phyloP scores from a whole-genome alignment of 2,797 vertebrate species.

The Holocentrus rufus region DNA sequence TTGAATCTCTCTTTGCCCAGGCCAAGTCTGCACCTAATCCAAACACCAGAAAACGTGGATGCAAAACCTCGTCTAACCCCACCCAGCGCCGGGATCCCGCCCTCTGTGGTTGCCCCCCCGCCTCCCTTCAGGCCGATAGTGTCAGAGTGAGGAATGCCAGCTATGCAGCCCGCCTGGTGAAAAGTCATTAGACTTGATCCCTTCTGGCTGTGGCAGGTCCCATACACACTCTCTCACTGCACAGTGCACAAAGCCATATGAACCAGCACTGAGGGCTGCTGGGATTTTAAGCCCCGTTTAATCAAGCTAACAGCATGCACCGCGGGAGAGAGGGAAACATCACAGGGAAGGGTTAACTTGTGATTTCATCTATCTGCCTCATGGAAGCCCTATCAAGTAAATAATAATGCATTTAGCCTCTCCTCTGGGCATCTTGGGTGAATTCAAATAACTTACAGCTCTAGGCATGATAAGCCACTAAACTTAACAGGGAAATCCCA shows the following conservation, averaged over 20 bases:
- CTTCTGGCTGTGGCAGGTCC: conserved; percentile 65
- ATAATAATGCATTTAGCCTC: conserved; percentile 31
- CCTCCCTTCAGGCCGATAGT: conserved; percentile 42
- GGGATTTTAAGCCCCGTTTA: conserved; percentile 48
- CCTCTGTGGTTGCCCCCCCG: conserved; percentile 40
- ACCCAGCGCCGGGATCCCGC: conserved; percentile 4
- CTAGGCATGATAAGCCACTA: not conserved
- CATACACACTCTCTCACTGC: conserved; percentile 44
- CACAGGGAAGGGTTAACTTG: conserved; percentile 19
- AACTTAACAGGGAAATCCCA: conserved; percentile 60
- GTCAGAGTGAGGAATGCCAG: conserved; percentile 74
- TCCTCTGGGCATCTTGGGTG: conserved; percentile 5
- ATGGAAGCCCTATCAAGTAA: not conserved
- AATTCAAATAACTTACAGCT: conserved; percentile 15
- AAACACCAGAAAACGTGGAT: conserved; percentile 39
- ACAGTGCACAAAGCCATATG: conserved; percentile 32
- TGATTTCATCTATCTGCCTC: conserved; percentile 34
- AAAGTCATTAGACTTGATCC: conserved; percentile 74
- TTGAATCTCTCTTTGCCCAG: not conserved
- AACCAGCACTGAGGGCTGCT: conserved; percentile 28
- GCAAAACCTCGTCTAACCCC: conserved; percentile 1
- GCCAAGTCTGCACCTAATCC: conserved; percentile 16
- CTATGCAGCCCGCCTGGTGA: conserved; percentile 74
- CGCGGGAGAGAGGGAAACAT: conserved; percentile 52
- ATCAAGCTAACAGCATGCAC: conserved; percentile 62